These are phyloP conservation scores for Petroica traversi DNA, from an alignment of 2,113 vertebrate genomes.

Conservation along the genomic window DNA sequence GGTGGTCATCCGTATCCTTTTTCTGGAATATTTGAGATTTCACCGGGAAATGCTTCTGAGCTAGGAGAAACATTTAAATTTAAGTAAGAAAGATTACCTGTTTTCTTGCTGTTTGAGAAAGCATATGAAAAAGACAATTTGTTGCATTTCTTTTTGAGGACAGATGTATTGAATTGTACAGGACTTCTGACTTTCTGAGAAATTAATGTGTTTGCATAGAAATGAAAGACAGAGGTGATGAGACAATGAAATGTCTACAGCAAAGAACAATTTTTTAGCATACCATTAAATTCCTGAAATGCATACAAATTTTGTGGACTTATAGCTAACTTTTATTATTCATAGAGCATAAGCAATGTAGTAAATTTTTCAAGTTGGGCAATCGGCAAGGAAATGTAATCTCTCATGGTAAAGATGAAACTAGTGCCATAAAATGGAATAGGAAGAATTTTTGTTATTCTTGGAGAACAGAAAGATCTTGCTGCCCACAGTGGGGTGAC, in stretches of 20 bases:
- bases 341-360: neutral
- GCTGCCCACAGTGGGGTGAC: neutral
- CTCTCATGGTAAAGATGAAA: neutral
- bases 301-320: neutral
- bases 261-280: neutral
- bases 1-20: conserved; percentile 98
- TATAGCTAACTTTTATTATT: neutral
- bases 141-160: neutral
- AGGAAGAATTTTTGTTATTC: neutral
- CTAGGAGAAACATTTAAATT: conserved; percentile 99
- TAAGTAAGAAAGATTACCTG: conserved; percentile 82
- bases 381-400: neutral
- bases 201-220: neutral
- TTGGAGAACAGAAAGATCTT: neutral
- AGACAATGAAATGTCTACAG: neutral
- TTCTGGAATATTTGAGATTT: conserved; percentile 99
- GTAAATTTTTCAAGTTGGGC: neutral
- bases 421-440: neutral
- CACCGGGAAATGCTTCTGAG: conserved; percentile 93
- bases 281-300: neutral
- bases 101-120: conserved; percentile 30
- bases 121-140: neutral
- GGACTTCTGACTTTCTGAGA: neutral
- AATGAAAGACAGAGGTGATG: neutral
- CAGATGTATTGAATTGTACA: neutral